Conservation (phyloP, 1,140 invertebrate species). For the Nephila pilipes region DNA sequence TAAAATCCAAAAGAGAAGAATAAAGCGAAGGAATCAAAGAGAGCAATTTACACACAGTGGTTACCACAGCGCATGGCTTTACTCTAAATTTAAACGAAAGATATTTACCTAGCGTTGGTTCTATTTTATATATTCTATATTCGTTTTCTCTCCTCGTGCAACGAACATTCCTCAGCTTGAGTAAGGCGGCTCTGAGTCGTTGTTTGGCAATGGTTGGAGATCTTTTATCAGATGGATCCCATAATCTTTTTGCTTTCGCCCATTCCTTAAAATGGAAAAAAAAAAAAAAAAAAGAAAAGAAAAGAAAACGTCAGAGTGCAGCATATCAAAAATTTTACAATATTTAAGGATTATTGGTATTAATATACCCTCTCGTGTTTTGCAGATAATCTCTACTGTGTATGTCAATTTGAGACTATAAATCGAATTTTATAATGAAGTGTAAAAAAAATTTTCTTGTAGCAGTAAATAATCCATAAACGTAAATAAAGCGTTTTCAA, state of each 20-base stretch:
- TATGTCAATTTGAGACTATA: too few species aligned
- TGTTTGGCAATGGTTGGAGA: conserved; percentile 57
- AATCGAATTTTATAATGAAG: too few species aligned
- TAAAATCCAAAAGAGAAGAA: too few species aligned
- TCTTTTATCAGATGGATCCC: conserved; percentile 30
- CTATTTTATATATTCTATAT: conserved; percentile 43
- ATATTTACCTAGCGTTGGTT: background rate
- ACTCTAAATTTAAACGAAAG: background rate
- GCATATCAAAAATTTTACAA: too few species aligned
- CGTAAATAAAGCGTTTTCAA: too few species aligned
- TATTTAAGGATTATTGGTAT: too few species aligned
- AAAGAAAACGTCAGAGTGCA: too few species aligned
- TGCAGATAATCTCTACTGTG: too few species aligned
- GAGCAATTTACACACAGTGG: background rate
- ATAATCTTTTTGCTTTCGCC: conserved; percentile 47
- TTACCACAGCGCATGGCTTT: background rate
- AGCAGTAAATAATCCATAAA: too few species aligned
- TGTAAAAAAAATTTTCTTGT: too few species aligned
- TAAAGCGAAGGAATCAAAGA: too few species aligned
- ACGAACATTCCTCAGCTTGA: conserved; percentile 38
- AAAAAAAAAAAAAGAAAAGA: background rate
- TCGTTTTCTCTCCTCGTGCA: conserved; percentile 6
- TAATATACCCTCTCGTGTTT: too few species aligned
- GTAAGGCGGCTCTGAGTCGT: conserved; percentile 58
- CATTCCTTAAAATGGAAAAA: conserved; percentile 51